A percentile compares a stretch with the other conserved stretches of the same genome.
Evolutionary conservation across 2,888 invertebrate species (phyloP).

Genomic region (Hetaerina titia): DNA sequence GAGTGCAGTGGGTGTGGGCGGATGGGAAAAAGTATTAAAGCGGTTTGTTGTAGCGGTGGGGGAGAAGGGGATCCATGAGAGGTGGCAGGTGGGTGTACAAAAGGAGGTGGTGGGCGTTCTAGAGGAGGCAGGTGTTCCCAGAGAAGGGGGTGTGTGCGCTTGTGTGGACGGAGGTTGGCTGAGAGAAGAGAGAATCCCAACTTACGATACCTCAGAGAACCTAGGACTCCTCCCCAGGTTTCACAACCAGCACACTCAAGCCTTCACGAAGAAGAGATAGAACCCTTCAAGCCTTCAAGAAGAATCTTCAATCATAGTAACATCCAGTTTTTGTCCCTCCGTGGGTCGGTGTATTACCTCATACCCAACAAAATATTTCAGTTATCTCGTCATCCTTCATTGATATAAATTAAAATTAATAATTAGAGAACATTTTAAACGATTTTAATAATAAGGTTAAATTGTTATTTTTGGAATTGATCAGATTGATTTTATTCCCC

Average conservation of each 20-base stretch:
- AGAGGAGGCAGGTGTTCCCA: neutral
- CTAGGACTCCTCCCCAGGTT: neutral
- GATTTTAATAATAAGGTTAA: no score
- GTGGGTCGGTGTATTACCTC: no score
- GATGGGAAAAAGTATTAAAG: neutral
- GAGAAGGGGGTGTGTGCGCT: neutral
- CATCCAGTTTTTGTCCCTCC: no score
- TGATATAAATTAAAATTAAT: no score
- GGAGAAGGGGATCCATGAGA: neutral
- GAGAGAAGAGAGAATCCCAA: neutral
- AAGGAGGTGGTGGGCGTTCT: neutral
- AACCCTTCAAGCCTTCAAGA: no score
- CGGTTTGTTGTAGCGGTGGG: neutral
- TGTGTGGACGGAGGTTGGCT: neutral
- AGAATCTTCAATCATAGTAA: no score
- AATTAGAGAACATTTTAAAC: no score
- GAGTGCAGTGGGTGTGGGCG: neutral
- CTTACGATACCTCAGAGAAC: neutral
- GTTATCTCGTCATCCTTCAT: no score
- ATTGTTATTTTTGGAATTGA: no score
- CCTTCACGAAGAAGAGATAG: neutral
- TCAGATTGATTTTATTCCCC: no score
- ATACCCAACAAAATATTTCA: no score
- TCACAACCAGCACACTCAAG: neutral
- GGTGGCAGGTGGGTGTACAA: constrained; percentile 4